Conservation (phyloP, 92 coral and sea anemone genomes). For the Epizoanthus fatuus region DNA sequence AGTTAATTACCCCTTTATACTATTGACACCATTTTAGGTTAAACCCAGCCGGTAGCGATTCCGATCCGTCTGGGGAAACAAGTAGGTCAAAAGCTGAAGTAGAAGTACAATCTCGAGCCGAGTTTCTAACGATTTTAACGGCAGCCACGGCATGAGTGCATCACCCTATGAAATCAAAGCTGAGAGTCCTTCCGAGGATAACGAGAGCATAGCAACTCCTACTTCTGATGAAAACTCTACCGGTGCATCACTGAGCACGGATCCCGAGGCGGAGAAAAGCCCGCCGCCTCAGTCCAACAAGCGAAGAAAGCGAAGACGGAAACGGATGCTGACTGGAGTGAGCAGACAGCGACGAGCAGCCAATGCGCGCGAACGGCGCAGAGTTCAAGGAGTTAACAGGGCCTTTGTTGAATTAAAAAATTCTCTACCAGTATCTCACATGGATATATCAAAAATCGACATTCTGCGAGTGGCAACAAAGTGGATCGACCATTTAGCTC, state of each 20-base stretch:
- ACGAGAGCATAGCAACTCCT: slow-evolving; percentile 18
- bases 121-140: slow-evolving; percentile 10
- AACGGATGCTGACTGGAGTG: slow-evolving; percentile 98
- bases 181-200: slow-evolving; percentile 41
- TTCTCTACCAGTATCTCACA: slow-evolving; percentile 93
- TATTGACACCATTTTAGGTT: slow-evolving; percentile 49
- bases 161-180: slow-evolving; percentile 34
- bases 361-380: slow-evolving; percentile 94
- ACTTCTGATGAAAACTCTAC: slow-evolving; percentile 41
- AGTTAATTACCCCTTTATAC: slow-evolving; percentile 46
- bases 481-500: slow-evolving; percentile 97
- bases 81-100: slow-evolving; percentile 35
- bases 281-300: slow-evolving; percentile 44
- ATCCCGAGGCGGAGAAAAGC: slow-evolving; percentile 52
- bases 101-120: slow-evolving; percentile 12
- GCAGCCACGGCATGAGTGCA: slow-evolving; percentile 29
- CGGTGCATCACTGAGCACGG: slow-evolving; percentile 46
- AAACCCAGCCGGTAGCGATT: slow-evolving; percentile 50
- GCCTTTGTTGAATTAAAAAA: slow-evolving; percentile 98
- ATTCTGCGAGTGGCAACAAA: slow-evolving; percentile 93
- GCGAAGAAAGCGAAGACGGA: slow-evolving; percentile 85
- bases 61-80: slow-evolving; percentile 34
- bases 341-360: slow-evolving; percentile 99
- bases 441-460: slow-evolving; percentile 98
- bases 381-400: slow-evolving; percentile 97